Evolutionary conservation across 2,888 invertebrate species (phyloP), one percentile per base, ranked within the genome.

Genomic region (Drosophila paramelanica): DNA sequence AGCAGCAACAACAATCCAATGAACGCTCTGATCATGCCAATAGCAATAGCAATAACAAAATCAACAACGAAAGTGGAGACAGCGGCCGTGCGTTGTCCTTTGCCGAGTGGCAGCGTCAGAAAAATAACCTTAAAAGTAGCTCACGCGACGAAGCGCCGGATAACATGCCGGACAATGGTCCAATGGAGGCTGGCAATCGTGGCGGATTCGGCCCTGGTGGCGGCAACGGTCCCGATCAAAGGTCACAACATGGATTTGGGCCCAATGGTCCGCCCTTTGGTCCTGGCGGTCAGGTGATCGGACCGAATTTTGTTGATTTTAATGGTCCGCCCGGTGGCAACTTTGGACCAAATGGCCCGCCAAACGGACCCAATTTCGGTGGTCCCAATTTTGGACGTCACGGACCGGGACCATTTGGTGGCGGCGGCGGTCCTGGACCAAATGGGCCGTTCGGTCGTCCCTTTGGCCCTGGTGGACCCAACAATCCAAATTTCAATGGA

Each of bases 21-120:
- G 67, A 66, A 3, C 42, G 13, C 13, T 10, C 31, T 25, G 52
- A 69, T 2, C 61, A 33, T 42, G 65, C 25, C 72, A 79, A 64
- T 25, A 62, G 43, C 58, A 42, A 8, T 39, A 70, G 14, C 38
- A 66, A 31, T 7, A 39, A 41, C 5, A 46, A 64, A 36, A 55
- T 38, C 1, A 64, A 64, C 20, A 41, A 50, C 2, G 52, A 70
- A 8, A 52, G 36, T 1, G 62, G 58, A 5, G 74, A 82, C 1
- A 73, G 23, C 4, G 23, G 69, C n/a, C 71, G 69, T 2, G 61
- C 73, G 0, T 3, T 86, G 52, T 88, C 89, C 7, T 89, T 87
- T 73, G 78, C 83, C 23, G 89, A 90, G 64, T 89, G 90, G 90
- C 85, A 89, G 55, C 79, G 79, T n/a, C 77, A 72, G 27, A 88